Evolutionary conservation across 2,888 invertebrate species (phyloP).

Genomic region (Tolmerus cingulatus): DNA sequence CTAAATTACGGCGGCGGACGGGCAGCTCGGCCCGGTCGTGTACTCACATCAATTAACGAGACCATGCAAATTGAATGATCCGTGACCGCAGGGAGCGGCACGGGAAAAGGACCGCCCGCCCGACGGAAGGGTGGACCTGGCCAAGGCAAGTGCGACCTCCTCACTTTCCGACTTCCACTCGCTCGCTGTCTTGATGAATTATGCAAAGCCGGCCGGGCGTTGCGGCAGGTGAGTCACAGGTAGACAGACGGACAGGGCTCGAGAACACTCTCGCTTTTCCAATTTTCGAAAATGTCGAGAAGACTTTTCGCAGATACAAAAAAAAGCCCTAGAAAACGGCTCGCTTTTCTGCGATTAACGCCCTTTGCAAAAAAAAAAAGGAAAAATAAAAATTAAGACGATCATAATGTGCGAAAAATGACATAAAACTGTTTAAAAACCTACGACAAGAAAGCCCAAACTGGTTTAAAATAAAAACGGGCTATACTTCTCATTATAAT

Average conservation of each 20-base stretch:
- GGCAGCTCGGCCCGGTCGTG: conserved; percentile 11
- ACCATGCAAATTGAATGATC: conserved; percentile 42
- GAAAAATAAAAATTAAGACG: too few species aligned
- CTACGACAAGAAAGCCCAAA: too few species aligned
- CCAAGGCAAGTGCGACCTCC: background rate
- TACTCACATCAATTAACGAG: conserved; percentile 40
- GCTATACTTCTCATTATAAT: too few species aligned
- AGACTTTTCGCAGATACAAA: too few species aligned
- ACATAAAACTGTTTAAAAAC: too few species aligned
- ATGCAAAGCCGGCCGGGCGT: background rate
- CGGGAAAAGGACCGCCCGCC: background rate
- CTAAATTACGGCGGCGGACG: conserved; percentile 14
- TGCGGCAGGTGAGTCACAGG: background rate
- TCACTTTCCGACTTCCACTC: background rate
- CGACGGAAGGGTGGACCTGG: background rate
- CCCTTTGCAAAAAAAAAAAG: too few species aligned
- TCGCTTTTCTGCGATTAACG: too few species aligned
- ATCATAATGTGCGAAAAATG: too few species aligned
- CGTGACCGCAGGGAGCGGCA: background rate
- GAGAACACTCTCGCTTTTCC: background rate
- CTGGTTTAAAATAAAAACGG: too few species aligned
- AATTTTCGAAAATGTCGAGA: background rate
- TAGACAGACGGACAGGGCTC: background rate
- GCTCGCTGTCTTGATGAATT: background rate
- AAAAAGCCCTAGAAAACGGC: too few species aligned